These are phyloP conservation scores for Leptodactylus fallax DNA, from an alignment of 2,797 vertebrate genomes.

Conservation along the genomic window DNA sequence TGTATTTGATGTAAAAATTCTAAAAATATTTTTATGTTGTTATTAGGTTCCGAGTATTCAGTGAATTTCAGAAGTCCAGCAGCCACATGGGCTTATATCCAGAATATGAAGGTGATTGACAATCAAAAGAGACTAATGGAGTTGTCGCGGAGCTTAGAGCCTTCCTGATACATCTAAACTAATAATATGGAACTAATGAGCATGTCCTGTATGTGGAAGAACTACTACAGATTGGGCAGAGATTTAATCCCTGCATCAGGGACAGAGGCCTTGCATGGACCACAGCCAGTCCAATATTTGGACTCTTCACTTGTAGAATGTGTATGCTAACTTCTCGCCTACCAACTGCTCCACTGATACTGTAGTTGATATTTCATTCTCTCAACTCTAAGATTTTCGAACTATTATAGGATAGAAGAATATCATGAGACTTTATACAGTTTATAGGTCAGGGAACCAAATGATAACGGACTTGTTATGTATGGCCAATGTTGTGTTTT, in stretches of 20 bases:
- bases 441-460: neutral
- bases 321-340: neutral
- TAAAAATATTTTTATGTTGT: neutral
- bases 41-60: conserved; percentile 85
- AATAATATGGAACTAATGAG: neutral
- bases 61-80: conserved; percentile 79
- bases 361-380: neutral
- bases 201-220: neutral
- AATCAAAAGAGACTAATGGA: conserved; percentile 89
- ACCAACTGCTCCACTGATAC: neutral
- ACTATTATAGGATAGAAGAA: neutral
- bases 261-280: neutral
- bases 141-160: conserved; percentile 86
- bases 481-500: neutral
- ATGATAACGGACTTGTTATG: neutral
- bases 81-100: conserved; percentile 84
- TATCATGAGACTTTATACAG: neutral
- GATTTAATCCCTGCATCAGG: conserved; percentile 59
- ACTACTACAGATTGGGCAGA: neutral
- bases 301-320: conserved; percentile 7
- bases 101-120: conserved; percentile 92
- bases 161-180: conserved; percentile 66
- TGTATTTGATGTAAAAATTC: too few relatives aligned
- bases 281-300: conserved; percentile 33
- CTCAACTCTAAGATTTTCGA: too few relatives aligned